Conservation (phyloP, 2,888 invertebrate species). For the Peribatodes rhomboidaria region DNA sequence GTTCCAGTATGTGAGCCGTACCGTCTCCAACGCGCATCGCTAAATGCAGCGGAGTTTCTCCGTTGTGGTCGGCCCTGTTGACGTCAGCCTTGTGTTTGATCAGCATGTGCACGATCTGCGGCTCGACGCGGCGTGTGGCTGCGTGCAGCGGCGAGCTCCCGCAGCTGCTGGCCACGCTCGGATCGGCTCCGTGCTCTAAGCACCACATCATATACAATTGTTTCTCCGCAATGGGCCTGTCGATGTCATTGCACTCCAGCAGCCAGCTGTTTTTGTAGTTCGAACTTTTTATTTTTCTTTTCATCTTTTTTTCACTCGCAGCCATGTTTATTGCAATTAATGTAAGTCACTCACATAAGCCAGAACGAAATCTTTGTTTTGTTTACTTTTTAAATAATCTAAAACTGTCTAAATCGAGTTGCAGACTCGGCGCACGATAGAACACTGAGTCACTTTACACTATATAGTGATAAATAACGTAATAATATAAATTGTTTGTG, state of each 20-base stretch:
- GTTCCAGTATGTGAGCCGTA: background rate
- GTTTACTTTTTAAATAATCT: background rate
- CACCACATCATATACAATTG: background rate
- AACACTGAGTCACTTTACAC: background rate
- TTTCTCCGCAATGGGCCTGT: background rate
- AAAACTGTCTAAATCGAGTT: too few relatives aligned
- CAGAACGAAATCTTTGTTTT: background rate
- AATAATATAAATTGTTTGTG: too few relatives aligned
- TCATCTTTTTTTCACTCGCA: background rate
- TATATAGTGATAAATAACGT: background rate
- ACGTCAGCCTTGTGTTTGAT: slow-evolving; percentile 2
- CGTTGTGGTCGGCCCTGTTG: background rate
- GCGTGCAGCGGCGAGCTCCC: background rate
- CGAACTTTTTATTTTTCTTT: background rate
- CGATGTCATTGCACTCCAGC: slow-evolving; percentile 1
- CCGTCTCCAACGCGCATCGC: slow-evolving; percentile 1
- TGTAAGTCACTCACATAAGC: background rate
- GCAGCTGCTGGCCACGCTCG: background rate
- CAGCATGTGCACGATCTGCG: background rate
- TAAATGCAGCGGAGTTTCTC: slow-evolving; percentile 5
- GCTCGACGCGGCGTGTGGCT: background rate
- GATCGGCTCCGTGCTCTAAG: slow-evolving; percentile 4
- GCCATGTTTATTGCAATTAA: background rate
- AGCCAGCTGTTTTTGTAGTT: slow-evolving; percentile 6
- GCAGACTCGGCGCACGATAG: background rate